phyloP scores from a whole-genome alignment of 1,140 invertebrate genomes.

The Drusus annulatus region DNA sequence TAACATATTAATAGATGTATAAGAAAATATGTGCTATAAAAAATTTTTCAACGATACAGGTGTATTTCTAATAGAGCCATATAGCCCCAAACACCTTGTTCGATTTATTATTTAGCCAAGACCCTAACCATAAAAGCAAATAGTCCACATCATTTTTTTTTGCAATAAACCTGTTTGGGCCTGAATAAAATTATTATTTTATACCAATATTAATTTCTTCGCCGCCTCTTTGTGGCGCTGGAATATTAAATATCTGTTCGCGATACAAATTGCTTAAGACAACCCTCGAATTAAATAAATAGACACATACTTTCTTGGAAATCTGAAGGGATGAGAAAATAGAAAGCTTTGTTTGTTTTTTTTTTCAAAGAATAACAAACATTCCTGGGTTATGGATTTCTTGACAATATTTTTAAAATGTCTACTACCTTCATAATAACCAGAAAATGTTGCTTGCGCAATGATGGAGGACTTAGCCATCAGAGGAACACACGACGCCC shows the following conservation, averaged over 20 bases:
- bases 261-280: background rate
- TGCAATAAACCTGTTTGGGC: background rate
- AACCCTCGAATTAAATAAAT: slow-evolving; percentile 31
- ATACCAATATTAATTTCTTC: slow-evolving; percentile 1
- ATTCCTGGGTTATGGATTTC: no score
- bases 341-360: no score
- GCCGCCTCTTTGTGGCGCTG: slow-evolving; percentile 3
- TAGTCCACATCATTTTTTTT: background rate
- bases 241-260: background rate
- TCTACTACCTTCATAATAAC: no score
- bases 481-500: no score
- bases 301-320: background rate
- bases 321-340: no score
- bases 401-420: no score
- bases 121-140: background rate
- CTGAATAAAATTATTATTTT: slow-evolving; percentile 1
- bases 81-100: background rate
- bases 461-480: no score
- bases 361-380: no score
- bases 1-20: no score
- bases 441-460: no score
- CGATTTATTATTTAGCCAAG: background rate
- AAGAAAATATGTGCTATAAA: no score
- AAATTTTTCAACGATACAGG: background rate
- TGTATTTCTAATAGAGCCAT: slow-evolving; percentile 3